Base-by-base conservation (phyloP, 2,113 vertebrate genomes). In the Pelmatolapia mariae region DNA sequence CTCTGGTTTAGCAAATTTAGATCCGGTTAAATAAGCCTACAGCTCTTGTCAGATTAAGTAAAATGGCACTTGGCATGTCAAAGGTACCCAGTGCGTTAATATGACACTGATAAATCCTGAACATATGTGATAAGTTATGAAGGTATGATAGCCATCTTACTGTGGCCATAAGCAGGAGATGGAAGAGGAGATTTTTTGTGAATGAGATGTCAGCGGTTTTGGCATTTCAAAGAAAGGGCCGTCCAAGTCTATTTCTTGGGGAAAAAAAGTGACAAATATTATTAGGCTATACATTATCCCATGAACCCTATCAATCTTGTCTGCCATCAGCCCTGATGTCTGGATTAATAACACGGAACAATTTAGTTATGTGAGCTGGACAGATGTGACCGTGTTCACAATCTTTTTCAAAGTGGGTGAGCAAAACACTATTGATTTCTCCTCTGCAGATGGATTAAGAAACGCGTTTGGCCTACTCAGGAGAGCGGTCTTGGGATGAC, bases 361-460 rank as follows among this genome's bases (percentile, higher is more conserved):
- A 83, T 92, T 91, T 86, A 86, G 66, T 52, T 76, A 91, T 89
- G 85, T 94, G 90, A 89, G 88, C 89, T 81, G 91, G 87, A 91
- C 87, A 81, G 90, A 95, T 88, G 89, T 88, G 91, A 90, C 54
- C 24, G 15, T 76, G 87, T 90, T 87, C 82, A 54, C 86, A 92
- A 93, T 92, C 81, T 88, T 90, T 91, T 90, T 88, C 87, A 36
- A 56, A 24, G 59, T 79, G 68, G 86, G 53, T 79, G 92, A 91
- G 87, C 89, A 92, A 93, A 94, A 89, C 87, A 82, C 76, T 93
- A 96, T 93, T 89, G 93, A 95, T 96, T 94, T 94, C 56, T 89
- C 82, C 63, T 76, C 91, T 91, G 89, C 93, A 90, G 94, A 91
- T 94, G 90, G 91, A 95, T 95, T 94, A 95, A 93, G 86, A 94